Base-by-base conservation (phyloP, 2,888 invertebrate genomes). In the Litoditis marina region DNA sequence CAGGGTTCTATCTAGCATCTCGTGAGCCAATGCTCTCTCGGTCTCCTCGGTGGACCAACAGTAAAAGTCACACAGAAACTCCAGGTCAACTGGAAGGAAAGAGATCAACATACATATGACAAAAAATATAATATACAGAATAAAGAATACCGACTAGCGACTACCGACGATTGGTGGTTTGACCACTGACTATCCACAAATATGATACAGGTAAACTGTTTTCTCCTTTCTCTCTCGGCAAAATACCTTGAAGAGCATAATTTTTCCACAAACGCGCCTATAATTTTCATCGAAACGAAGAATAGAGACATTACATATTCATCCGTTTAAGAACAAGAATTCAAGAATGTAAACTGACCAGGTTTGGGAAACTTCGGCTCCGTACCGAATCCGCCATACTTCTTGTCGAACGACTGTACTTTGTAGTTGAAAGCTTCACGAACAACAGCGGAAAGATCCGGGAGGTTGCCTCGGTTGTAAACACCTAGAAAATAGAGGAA, bases 301-400 rank as follows among this genome's bases (percentile, higher is more conserved):
- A n/a, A n/a, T n/a, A n/a, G n/a, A n/a, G n/a, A n/a, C n/a, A n/a
- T n/a, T n/a, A n/a, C n/a, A 36, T 16, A 36, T 2, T 19, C 34
- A 34, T 22, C 42, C n/a, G 8, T 55, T 25, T 28, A 13, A 22
- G 47, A 47, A 47, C n/a, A 19, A n/a, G 16, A 19, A n/a, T n/a
- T n/a, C n/a, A n/a, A 46, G 28, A 8, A 34, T n/a, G 13, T 8
- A 50, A 16, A n/a, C 32, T 19, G 63, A 83, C 83, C 77, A 5
- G 92, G 90, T 82, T 94, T 93, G 0, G 95, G 94, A 84, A 95
- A 95, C 84, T 95, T 95, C 0, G 94, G 94, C 0, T 91, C 89
- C 16, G 85, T 84, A 2, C 90, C 90, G 84, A 94, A 94, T 2
- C 95, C 95, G 25, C 93, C 94, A 83, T 88, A 89, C 59, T 85